Evolutionary conservation across 2,888 invertebrate genomes (phyloP).

Genomic region (Notocelia uddmanniana): DNA sequence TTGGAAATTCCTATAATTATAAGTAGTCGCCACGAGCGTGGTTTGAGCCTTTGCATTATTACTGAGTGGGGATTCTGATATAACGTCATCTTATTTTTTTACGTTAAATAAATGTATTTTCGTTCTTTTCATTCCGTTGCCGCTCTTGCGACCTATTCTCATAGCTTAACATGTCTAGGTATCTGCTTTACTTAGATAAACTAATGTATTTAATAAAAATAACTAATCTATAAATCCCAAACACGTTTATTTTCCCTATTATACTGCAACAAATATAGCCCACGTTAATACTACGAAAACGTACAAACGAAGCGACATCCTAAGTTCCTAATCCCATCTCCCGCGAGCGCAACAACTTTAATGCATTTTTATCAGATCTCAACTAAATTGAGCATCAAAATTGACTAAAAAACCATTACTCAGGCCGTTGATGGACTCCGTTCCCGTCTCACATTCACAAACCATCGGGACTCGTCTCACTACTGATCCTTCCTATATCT

Average conservation of each 20-base stretch:
- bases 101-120: no score
- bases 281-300: not conserved
- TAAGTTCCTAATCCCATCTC: conserved; percentile 17
- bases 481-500: not conserved
- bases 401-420: conserved; percentile 54
- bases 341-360: conserved; percentile 29
- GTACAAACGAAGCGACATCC: conserved; percentile 5
- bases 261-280: not conserved
- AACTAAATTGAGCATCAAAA: conserved; percentile 54
- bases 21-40: no score
- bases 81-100: no score
- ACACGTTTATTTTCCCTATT: conserved; percentile 3
- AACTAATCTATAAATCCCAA: no score
- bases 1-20: no score
- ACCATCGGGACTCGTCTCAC: not conserved
- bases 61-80: no score
- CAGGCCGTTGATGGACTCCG: conserved; percentile 51
- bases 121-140: no score
- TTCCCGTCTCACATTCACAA: conserved; percentile 38
- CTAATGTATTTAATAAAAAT: no score
- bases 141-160: no score
- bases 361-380: conserved; percentile 42
- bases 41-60: no score
- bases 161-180: no score
- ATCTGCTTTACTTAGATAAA: no score